These are phyloP conservation scores for Pollenia labialis DNA, from an alignment of 2,888 invertebrate species.

Conservation along the genomic window DNA sequence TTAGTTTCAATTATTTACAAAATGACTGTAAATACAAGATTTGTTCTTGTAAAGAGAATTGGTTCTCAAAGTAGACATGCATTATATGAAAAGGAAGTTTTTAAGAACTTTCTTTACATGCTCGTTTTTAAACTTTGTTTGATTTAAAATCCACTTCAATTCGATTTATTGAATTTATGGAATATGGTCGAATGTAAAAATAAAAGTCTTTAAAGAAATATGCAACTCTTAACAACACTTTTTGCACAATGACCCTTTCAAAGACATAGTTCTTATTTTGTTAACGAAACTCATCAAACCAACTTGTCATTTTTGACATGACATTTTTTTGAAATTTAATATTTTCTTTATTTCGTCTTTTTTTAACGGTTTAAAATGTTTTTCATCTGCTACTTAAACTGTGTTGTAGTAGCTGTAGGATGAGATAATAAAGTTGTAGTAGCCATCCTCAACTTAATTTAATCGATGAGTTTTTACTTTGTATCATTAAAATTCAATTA, in stretches of 20 bases:
- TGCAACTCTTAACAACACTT: neutral
- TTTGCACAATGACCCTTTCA: neutral
- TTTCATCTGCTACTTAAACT: neutral
- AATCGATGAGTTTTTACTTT: conserved; percentile 50
- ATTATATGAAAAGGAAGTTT: too few species aligned
- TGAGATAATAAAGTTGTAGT: conserved; percentile 28
- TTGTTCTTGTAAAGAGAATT: too few species aligned
- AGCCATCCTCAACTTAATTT: conserved; percentile 45
- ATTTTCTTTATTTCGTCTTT: conserved; percentile 32
- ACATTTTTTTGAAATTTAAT: conserved; percentile 61
- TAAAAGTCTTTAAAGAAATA: neutral
- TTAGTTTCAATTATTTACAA: too few species aligned
- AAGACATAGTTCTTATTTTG: conserved; percentile 1
- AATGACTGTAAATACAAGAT: too few species aligned
- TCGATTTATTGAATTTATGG: too few species aligned
- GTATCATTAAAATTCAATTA: conserved; percentile 67
- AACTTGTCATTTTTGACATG: conserved; percentile 37
- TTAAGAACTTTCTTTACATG: too few species aligned
- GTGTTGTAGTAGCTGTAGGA: conserved; percentile 35
- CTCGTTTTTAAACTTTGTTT: too few species aligned
- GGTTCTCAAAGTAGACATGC: too few species aligned
- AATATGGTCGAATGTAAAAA: neutral
- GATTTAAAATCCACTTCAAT: too few species aligned
- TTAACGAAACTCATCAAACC: conserved; percentile 3
- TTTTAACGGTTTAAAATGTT: conserved; percentile 4